Evolutionary conservation across 2,113 vertebrate species (phyloP).

Genomic region (Lates calcarifer): DNA sequence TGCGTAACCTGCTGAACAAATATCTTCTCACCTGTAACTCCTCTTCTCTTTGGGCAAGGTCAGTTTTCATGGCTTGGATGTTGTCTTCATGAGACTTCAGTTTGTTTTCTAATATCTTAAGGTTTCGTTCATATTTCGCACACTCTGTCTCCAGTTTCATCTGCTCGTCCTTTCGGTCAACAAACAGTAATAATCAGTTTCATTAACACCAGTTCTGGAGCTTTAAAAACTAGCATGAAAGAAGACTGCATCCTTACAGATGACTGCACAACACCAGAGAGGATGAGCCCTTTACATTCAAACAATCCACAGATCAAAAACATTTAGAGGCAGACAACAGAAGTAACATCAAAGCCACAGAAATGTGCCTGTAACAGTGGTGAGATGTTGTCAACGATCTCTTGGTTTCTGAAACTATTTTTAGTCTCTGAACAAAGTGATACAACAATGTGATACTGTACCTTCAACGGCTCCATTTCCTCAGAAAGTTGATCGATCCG

Average conservation of each 20-base stretch:
- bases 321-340: neutral
- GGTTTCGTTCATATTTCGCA: constrained; percentile 32
- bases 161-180: constrained; percentile 58
- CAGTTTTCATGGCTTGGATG: constrained; percentile 48
- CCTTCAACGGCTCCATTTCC: constrained; percentile 60
- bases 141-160: constrained; percentile 55
- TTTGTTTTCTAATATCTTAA: constrained; percentile 49
- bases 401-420: constrained; percentile 4
- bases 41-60: constrained; percentile 44
- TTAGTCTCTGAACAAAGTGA: neutral
- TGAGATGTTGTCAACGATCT: neutral
- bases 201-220: neutral
- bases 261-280: neutral
- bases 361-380: neutral
- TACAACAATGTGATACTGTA: neutral
- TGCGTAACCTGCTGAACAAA: neutral
- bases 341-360: neutral
- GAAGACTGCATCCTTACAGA: neutral
- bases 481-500: constrained; percentile 53
- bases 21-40: constrained; percentile 51
- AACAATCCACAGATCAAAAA: neutral
- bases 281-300: neutral
- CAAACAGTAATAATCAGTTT: neutral
- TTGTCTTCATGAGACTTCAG: constrained; percentile 39
- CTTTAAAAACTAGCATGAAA: neutral